These are phyloP conservation scores for Ivindomyrus marchei DNA, from an alignment of 2,113 vertebrate genomes.

Conservation along the genomic window DNA sequence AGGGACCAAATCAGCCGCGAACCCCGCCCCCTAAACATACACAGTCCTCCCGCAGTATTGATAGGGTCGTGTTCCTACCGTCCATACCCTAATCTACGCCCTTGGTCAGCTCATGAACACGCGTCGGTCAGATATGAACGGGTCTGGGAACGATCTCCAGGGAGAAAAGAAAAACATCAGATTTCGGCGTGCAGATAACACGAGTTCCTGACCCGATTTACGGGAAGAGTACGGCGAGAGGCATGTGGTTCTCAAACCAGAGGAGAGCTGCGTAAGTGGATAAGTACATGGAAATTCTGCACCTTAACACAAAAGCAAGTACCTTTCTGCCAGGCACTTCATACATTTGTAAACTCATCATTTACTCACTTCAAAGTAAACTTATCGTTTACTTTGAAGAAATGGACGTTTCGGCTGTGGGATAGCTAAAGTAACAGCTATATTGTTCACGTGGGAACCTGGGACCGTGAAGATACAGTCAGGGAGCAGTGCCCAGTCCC, in stretches of 20 bases:
- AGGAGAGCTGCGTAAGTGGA: not conserved
- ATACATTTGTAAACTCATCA: not conserved
- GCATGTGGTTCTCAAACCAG: not conserved
- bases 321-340: not conserved
- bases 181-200: not conserved
- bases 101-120: not conserved
- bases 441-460: not conserved
- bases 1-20: not conserved
- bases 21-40: not conserved
- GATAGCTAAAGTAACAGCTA: not conserved
- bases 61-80: not conserved
- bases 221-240: not conserved
- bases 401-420: not conserved
- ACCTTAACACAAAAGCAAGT: not conserved
- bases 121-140: not conserved
- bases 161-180: conserved; percentile 1
- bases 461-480: not conserved
- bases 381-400: not conserved
- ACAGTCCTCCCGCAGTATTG: not conserved
- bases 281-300: not conserved
- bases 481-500: not conserved
- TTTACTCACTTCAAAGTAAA: too few relatives aligned
- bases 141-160: conserved; percentile 2
- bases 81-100: not conserved
- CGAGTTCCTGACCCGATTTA: not conserved